These are phyloP conservation scores for Emydocephalus ijimae DNA, from an alignment of 2,113 vertebrate genomes.

Conservation along the genomic window DNA sequence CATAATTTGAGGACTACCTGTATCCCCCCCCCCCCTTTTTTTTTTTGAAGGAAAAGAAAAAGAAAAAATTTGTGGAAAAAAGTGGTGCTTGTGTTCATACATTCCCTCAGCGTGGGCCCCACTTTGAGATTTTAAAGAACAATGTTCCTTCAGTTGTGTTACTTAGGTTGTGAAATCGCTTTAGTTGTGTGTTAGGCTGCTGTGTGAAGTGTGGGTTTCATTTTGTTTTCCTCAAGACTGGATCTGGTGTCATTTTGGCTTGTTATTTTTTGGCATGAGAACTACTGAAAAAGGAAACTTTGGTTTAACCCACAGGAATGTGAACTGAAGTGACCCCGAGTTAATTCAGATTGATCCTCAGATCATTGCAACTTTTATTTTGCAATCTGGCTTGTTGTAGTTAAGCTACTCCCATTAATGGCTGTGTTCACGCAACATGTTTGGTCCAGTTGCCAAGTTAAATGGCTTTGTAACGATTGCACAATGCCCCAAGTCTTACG, in stretches of 20 bases:
- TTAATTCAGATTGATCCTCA: background rate
- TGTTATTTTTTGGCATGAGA: background rate
- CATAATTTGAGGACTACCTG: background rate
- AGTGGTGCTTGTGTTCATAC: no score
- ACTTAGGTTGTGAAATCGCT: background rate
- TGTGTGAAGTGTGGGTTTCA: background rate
- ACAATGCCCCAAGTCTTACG: background rate
- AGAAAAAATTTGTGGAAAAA: background rate
- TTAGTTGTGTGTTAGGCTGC: background rate
- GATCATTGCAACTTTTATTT: background rate
- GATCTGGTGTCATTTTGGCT: background rate
- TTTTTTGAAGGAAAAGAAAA: background rate
- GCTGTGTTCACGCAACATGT: background rate
- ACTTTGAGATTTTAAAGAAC: background rate
- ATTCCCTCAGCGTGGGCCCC: background rate
- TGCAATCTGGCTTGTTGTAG: background rate
- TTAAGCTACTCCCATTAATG: background rate
- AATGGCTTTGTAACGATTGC: background rate
- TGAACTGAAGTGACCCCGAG: background rate
- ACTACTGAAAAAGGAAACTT: background rate
- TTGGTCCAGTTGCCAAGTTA: background rate
- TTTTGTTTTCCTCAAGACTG: background rate
- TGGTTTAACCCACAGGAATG: background rate
- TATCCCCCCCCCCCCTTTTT: background rate
- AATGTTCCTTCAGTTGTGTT: background rate